A percentile compares a stretch with the other conserved stretches of the same genome.
Conservation (phyloP, 1,140 invertebrate species). For the Lutraria rhynchaena region DNA sequence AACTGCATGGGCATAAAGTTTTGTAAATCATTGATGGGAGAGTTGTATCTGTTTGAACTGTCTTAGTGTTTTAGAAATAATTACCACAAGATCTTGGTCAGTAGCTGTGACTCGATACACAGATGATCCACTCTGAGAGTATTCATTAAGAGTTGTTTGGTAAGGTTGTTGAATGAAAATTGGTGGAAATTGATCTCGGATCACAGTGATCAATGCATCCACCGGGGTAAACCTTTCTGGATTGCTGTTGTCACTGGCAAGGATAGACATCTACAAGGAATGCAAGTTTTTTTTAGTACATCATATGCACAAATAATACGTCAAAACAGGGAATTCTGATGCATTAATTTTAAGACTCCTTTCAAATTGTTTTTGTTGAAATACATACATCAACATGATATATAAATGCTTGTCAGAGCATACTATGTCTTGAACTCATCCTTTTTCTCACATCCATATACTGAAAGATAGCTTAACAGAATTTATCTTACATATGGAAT, state of each 20-base stretch:
- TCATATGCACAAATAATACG: background rate
- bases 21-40: too few relatives aligned
- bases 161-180: constrained; percentile 62
- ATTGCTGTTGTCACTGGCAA: constrained; percentile 66
- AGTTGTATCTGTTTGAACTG: too few relatives aligned
- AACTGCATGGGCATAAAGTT: too few relatives aligned
- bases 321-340: too few relatives aligned
- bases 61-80: too few relatives aligned
- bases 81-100: constrained; percentile 69
- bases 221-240: constrained; percentile 58
- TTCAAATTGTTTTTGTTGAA: too few relatives aligned
- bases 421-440: too few relatives aligned
- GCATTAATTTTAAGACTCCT: too few relatives aligned
- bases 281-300: background rate
- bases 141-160: constrained; percentile 61
- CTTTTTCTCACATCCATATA: too few relatives aligned
- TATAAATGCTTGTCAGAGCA: constrained; percentile 8
- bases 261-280: constrained; percentile 63
- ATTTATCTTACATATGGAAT: too few relatives aligned
- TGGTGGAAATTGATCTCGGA: constrained; percentile 66
- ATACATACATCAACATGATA: too few relatives aligned
- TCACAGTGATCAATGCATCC: constrained; percentile 65
- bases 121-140: constrained; percentile 47
- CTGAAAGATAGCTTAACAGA: too few relatives aligned
- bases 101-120: constrained; percentile 65